A percentile compares a stretch with the other conserved stretches of the same genome.
Conservation (phyloP, 2,888 invertebrate species). For the Diplazon laetatorius region DNA sequence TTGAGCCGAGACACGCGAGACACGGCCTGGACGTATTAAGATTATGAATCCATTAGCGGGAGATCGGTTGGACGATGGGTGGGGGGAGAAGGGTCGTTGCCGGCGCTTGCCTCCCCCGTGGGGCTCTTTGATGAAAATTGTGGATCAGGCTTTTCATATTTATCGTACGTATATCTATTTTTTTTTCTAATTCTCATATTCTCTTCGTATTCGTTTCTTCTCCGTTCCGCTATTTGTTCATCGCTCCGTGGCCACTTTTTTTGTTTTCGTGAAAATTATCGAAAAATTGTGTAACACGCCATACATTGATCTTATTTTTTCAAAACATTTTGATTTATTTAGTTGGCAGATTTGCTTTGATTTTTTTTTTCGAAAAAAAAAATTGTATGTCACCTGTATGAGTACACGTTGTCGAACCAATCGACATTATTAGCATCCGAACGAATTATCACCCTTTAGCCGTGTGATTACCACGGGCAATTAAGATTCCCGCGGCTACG, state of each 20-base stretch:
- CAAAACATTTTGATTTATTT: no score
- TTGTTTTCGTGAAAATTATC: no score
- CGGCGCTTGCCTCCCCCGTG: slow-evolving; percentile 41
- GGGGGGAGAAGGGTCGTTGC: slow-evolving; percentile 53
- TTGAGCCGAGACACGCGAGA: slow-evolving; percentile 75
- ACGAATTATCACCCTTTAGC: slow-evolving; percentile 64
- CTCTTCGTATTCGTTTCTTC: neutral
- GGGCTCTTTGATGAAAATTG: slow-evolving; percentile 53
- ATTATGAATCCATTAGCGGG: slow-evolving; percentile 79
- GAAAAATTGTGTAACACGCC: no score
- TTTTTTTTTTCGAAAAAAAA: no score
- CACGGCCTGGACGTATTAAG: slow-evolving; percentile 74
- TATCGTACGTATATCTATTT: slow-evolving; percentile 17
- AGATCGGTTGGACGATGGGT: slow-evolving; percentile 68
- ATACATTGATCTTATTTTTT: no score
- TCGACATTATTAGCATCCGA: slow-evolving; percentile 59
- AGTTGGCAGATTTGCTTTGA: no score
- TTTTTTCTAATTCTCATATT: slow-evolving; percentile 13
- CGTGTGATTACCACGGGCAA: slow-evolving; percentile 64
- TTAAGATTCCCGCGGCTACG: slow-evolving; percentile 62
- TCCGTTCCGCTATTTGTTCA: slow-evolving; percentile 19
- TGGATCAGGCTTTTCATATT: slow-evolving; percentile 41
- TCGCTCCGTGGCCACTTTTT: neutral
- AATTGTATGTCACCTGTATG: slow-evolving; percentile 16
- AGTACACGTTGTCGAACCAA: slow-evolving; percentile 43